Percentiles rank a stretch among this genome's conserved stretches.
phyloP scores from a whole-genome alignment of 2,113 vertebrate species.

The Hypanus sabinus region DNA sequence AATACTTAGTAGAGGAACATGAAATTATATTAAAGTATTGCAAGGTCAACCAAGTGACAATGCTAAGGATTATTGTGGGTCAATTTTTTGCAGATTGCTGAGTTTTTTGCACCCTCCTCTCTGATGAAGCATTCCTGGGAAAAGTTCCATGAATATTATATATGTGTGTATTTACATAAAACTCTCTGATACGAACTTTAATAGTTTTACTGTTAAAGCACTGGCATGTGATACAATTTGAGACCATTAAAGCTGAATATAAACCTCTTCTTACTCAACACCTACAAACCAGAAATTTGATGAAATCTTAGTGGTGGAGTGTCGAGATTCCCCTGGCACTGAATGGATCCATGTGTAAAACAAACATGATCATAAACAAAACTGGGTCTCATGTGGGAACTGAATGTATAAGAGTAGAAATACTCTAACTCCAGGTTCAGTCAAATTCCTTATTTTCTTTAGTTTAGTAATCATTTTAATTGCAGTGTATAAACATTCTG shows the following conservation, averaged over 20 bases:
- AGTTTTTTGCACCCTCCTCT: neutral
- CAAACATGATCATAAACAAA: neutral
- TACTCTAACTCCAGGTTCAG: neutral
- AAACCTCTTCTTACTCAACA: neutral
- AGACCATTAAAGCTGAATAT: neutral
- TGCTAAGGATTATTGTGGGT: neutral
- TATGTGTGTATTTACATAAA: neutral
- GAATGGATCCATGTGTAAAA: neutral
- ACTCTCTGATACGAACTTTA: neutral
- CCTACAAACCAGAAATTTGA: neutral
- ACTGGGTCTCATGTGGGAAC: neutral
- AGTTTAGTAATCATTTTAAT: conserved; percentile 28
- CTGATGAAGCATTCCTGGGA: neutral
- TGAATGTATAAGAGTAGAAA: neutral
- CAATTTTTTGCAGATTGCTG: neutral
- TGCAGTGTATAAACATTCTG: conserved; percentile 3
- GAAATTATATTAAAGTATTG: neutral
- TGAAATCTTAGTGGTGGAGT: neutral
- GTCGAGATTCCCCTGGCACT: too few species aligned
- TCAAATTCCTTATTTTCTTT: neutral
- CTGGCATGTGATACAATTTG: neutral
- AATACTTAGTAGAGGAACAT: neutral
- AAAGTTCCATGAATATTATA: neutral
- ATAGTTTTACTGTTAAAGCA: neutral
- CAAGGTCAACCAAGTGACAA: neutral